A percentile compares a stretch with the other conserved stretches of the same genome.
These are phyloP conservation scores for Erpetoichthys calabaricus DNA, from an alignment of 2,797 vertebrate genomes.

Conservation along the genomic window DNA sequence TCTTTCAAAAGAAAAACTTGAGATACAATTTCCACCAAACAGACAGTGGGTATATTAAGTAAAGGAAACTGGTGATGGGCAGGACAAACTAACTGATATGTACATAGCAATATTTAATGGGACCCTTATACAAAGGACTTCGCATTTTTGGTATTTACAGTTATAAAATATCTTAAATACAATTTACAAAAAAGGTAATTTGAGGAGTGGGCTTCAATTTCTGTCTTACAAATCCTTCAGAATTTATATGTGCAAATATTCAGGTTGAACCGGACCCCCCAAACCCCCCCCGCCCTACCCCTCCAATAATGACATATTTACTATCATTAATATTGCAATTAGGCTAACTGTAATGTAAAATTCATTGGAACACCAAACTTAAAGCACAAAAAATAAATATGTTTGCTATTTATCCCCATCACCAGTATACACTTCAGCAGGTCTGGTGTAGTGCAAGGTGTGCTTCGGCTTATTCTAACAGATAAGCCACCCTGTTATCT, in stretches of 20 bases:
- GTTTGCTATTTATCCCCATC: slow-evolving; percentile 38
- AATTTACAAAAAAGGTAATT: no score
- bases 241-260: slow-evolving; percentile 14
- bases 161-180: no score
- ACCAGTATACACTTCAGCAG: slow-evolving; percentile 44
- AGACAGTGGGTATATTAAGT: slow-evolving; percentile 20
- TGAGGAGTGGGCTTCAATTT: no score
- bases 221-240: slow-evolving; percentile 9
- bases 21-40: no score
- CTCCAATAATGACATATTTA: no score
- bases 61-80: slow-evolving; percentile 19
- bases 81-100: slow-evolving; percentile 2
- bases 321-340: no score
- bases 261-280: no score
- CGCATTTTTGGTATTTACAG: background rate
- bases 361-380: slow-evolving; percentile 22
- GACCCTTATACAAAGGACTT: slow-evolving; percentile 9
- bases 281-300: no score
- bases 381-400: slow-evolving; percentile 43
- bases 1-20: no score
- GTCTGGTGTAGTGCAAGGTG: slow-evolving; percentile 46
- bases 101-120: slow-evolving; percentile 5
- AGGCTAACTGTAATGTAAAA: no score
- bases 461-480: slow-evolving; percentile 48
- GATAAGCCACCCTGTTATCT: slow-evolving; percentile 43